phyloP scores from a whole-genome alignment of 2,113 vertebrate species.

The Malaclemys terrapin region DNA sequence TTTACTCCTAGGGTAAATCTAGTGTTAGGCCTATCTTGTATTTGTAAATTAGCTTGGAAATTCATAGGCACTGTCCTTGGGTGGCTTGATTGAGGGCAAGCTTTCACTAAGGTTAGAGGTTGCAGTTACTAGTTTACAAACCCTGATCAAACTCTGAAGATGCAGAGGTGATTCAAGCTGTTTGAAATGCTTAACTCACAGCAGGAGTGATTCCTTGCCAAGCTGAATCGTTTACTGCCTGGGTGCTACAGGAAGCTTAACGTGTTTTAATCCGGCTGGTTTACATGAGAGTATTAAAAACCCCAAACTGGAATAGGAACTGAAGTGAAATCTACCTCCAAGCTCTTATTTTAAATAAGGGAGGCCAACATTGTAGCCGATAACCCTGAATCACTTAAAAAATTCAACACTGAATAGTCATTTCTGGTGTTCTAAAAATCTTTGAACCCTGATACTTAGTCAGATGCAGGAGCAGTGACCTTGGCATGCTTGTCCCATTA shows the following conservation, averaged over 20 bases:
- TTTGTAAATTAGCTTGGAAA: neutral
- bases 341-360: neutral
- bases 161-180: neutral
- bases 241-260: neutral
- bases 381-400: neutral
- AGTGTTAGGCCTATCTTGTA: neutral
- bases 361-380: neutral
- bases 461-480: neutral
- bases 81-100: neutral
- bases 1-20: neutral
- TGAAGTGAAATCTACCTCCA: neutral
- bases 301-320: neutral
- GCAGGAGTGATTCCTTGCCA: neutral
- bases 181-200: constrained; percentile 2
- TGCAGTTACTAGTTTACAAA: neutral
- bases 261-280: neutral
- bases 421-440: neutral
- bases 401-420: neutral
- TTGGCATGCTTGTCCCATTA: neutral
- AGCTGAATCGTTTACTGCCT: neutral
- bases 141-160: neutral
- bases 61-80: neutral
- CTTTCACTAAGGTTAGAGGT: neutral
- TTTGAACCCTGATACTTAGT: neutral
- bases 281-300: neutral